Conservation (phyloP, 1,140 invertebrate species). For the Trinorchestia longiramus region DNA sequence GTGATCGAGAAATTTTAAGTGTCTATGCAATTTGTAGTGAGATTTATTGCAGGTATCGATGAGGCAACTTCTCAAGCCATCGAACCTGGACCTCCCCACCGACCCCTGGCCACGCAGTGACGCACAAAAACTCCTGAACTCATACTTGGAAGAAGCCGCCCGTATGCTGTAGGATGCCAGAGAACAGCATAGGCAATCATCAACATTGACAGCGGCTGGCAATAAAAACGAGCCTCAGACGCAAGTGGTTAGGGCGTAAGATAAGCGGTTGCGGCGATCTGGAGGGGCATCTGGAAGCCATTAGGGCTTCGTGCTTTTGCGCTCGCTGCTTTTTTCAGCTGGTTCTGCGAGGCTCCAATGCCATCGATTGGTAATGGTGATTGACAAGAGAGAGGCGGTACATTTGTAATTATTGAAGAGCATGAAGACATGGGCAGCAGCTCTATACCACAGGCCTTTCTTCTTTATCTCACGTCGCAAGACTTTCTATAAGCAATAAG, state of each 20-base stretch:
- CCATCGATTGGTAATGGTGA: conserved; percentile 52
- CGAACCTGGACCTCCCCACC: background rate
- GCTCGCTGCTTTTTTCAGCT: conserved; percentile 12
- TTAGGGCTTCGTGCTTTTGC: conserved; percentile 27
- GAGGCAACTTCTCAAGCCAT: background rate
- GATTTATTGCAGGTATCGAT: background rate
- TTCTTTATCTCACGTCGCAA: background rate
- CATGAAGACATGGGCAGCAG: background rate
- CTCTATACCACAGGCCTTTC: background rate
- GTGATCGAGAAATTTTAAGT: background rate
- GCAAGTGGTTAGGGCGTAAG: conserved; percentile 48
- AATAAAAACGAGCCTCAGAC: conserved; percentile 41
- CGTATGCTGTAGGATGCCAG: conserved; percentile 43
- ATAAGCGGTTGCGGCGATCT: conserved; percentile 53
- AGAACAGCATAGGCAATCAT: conserved; percentile 50
- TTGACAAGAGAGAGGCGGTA: conserved; percentile 53
- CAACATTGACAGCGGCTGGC: conserved; percentile 30
- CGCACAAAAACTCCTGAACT: conserved; percentile 23
- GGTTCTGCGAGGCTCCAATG: conserved; percentile 6
- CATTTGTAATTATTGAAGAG: conserved; percentile 44
- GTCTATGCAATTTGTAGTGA: background rate
- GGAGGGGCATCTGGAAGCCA: conserved; percentile 53
- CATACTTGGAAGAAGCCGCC: conserved; percentile 47
- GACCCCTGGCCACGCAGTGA: background rate
- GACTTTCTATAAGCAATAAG: background rate